phyloP scores from a whole-genome alignment of 2,113 vertebrate genomes.

The Gasterosteus aculeatus region DNA sequence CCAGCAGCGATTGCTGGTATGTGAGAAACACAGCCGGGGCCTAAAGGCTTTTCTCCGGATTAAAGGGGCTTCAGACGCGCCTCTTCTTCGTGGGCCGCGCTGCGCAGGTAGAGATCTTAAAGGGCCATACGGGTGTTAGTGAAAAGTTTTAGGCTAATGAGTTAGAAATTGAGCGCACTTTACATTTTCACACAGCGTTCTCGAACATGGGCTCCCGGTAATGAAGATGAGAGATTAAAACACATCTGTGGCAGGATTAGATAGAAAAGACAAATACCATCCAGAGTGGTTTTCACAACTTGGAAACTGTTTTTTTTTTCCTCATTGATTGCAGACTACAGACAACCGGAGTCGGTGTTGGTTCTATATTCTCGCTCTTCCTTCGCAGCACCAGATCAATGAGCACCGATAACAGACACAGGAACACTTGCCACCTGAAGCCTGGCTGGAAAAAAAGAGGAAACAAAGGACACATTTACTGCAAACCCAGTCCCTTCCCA shows the following conservation, averaged over 20 bases:
- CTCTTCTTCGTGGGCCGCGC: conserved; percentile 34
- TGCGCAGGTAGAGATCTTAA: conserved; percentile 56
- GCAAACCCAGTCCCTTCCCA: conserved; percentile 28
- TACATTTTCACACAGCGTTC: background rate
- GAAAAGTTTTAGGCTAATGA: background rate
- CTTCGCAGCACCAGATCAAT: conserved; percentile 24
- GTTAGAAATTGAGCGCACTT: background rate
- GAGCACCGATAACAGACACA: conserved; percentile 33
- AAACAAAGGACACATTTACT: conserved; percentile 41
- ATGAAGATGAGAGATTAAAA: too few relatives aligned
- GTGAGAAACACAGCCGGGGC: conserved; percentile 66
- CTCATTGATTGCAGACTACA: background rate
- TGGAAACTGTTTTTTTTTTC: background rate
- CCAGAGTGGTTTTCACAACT: background rate
- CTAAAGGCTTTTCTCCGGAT: conserved; percentile 70
- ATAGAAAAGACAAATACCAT: background rate
- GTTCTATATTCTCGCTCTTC: background rate
- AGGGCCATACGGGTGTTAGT: background rate
- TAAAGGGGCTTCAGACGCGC: conserved; percentile 52
- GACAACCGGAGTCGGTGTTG: background rate
- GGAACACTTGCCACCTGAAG: conserved; percentile 16
- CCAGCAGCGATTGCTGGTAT: conserved; percentile 53
- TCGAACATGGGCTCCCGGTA: background rate
- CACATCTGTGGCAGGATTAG: background rate
- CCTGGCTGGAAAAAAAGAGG: conserved; percentile 4